phyloP scores from a whole-genome alignment of 1,140 invertebrate species.

The Cydia fagiglandana region DNA sequence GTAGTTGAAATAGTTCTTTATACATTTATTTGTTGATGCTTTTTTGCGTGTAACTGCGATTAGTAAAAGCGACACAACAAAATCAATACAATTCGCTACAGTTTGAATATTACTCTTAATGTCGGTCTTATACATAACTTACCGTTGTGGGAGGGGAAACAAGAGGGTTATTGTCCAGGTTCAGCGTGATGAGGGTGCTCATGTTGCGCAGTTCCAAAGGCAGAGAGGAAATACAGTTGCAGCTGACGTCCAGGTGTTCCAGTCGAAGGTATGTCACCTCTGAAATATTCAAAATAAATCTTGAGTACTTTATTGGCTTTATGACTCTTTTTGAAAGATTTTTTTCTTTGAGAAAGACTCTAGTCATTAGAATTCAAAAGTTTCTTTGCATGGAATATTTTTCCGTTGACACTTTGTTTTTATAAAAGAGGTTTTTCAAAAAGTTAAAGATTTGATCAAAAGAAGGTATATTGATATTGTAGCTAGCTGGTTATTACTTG shows the following conservation, averaged over 20 bases:
- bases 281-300: conserved; percentile 65
- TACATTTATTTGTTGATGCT: no score
- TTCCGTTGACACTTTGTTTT: no score
- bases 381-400: no score
- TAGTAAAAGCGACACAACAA: no score
- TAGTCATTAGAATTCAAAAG: conserved; percentile 38
- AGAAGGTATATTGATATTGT: no score
- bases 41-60: no score
- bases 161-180: conserved; percentile 92
- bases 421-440: no score
- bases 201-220: conserved; percentile 93
- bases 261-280: conserved; percentile 93
- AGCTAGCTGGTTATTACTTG: no score
- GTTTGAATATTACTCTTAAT: neutral
- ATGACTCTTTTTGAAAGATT: neutral
- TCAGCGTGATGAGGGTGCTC: conserved; percentile 88
- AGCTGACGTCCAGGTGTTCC: conserved; percentile 91
- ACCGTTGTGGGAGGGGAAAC: conserved; percentile 94
- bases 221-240: conserved; percentile 91
- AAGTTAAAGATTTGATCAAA: no score
- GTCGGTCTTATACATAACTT: conserved; percentile 72
- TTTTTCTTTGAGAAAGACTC: no score
- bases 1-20: no score
- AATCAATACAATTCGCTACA: no score
- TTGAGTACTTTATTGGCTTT: neutral